Base-by-base conservation (phyloP, 1,140 invertebrate species). In the Drosophila albomicans region DNA sequence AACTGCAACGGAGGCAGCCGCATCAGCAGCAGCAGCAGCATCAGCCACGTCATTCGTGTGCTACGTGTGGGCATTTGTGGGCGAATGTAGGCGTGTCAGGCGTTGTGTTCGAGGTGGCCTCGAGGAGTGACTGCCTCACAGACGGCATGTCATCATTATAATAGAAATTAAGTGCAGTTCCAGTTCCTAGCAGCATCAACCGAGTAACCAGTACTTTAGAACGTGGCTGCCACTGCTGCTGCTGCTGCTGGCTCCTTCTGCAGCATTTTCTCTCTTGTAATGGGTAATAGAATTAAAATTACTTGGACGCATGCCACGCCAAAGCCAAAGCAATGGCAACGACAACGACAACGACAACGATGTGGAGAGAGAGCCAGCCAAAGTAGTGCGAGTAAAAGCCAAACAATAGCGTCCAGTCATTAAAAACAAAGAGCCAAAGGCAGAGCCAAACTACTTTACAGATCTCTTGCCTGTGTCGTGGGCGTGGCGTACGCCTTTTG, bases 271-370 rank as follows among this genome's bases (percentile, higher is more conserved):
- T 25, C 74, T 48, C 43, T 63, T 70, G 72, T 79, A 78, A 81
- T 80, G 79, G 77, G 79, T 81, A 81, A 81, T 81, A 81, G 79
- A 81, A 81, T 81, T 81, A 81, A 81, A 81, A 81, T 76, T 79
- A 79, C 77, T 81, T 81, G 79, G 79, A 81, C 77, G 63, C 76
- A 79, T 81, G 79, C 79, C 79, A 81, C 71, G 38, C 43, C 56
- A 57, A 28, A 41, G 65, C 52, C 35, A 63, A 38, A 16, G 43
- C 71, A 61, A 56, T 46, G 57, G 32, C 71, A 48, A 52, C 56
- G 67, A 43, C 38, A 64, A 65, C 15, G 62, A 15, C 71, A 63
- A 52, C 61, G 66, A 62, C 70, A 59, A 63, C 57, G 58, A 11
- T 8, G 38, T 59, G 25, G 30, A 61, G 30, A 51, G 35, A 38